Evolutionary conservation across 1,140 invertebrate genomes (phyloP), one percentile per base, ranked within the genome.

Genomic region (Tribolium madens): DNA sequence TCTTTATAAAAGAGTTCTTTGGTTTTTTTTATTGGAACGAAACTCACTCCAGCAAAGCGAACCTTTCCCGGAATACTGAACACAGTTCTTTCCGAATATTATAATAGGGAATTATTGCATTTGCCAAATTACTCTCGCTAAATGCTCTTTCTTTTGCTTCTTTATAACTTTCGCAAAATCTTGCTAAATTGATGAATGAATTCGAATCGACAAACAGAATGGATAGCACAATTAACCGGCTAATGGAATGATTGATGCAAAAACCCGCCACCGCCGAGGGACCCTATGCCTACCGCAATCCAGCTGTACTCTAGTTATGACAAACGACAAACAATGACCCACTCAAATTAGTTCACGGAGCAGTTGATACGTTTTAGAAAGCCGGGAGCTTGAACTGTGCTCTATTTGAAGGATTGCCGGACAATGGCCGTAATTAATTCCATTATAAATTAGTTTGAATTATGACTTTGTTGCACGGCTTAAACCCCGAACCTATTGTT

Each of bases 191-290:
- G 81, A 81, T 82, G 79, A 80, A 82, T 82, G 78, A 76, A 79
- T 80, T 80, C 76, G 76, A 81, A 81, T 82, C 81, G 80, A 80
- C 81, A 82, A 81, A 82, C 81, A 81, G 79, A 82, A 81, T 81
- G 81, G 79, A 81, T 82, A 79, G 81, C 81, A 79, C 81, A 82
- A 82, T 82, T 82, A 82, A 82, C 78, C 80, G 74, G 77, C 73
- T 82, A 82, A 82, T 82, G 78, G 81, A 81, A 82, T 82, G 81
- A 82, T 82, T 82, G 81, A 82, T 82, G 79, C 78, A 80, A 79
- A 76, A 74, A 68, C 33, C 10, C 17, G 71, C 26, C 46, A 52
- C 53, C 36, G 18, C 33, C 26, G 53, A 21, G 73, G 73, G 50
- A 73, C n/a, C 12, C 36, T 33, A n/a, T 15, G 12, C 60, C 26